Evolutionary conservation across 2,113 vertebrate genomes (phyloP), one percentile per base, ranked within the genome.

Genomic region (Gadus macrocephalus): DNA sequence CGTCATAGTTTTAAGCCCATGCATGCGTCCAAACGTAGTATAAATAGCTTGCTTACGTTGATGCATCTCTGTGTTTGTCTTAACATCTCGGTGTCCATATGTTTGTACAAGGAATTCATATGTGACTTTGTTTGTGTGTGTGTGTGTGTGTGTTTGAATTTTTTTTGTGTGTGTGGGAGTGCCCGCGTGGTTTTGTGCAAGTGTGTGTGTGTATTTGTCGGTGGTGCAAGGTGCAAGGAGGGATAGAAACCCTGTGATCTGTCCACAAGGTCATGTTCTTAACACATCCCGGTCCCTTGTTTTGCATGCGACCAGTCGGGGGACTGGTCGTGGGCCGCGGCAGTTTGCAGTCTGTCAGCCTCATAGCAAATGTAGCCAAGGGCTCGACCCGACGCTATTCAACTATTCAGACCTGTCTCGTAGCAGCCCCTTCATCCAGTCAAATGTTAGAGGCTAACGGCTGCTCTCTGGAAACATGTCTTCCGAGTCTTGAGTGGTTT

Each of bases 371-470:
- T 49, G 42, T 9, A 49, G 42, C 42, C 9, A 14, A 49, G 12
- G 42, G 42, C 9, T 49, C 12, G 42, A 49, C 42, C 42, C 12
- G 1, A 49, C 12, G 42, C 7, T 49, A 49, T 49, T 49, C 42
- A 9, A 49, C 42, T 49, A 49, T 49, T 49, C 42, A 49, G 42
- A 49, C 42, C 6, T 49, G 42, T 49, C 42, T 49, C 7, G 7
- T 14, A 11, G 42, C 2, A 14, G 42, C 42, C 12, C 42, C 42
- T 49, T 49, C 2, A 5, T 11, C 42, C 42, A 49, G 42, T 71
- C 77, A 79, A 73, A 72, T 61, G 66, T 71, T 84, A 79, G 79
- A 76, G 80, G 73, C 73, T 70, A 81, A 49, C 42, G 42, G 42
- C 9, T 49, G 42, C 9, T 0, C 42, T 49, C 7, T 9, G 2